Conservation (phyloP, 2,113 vertebrate genomes). For the Mellivora capensis region DNA sequence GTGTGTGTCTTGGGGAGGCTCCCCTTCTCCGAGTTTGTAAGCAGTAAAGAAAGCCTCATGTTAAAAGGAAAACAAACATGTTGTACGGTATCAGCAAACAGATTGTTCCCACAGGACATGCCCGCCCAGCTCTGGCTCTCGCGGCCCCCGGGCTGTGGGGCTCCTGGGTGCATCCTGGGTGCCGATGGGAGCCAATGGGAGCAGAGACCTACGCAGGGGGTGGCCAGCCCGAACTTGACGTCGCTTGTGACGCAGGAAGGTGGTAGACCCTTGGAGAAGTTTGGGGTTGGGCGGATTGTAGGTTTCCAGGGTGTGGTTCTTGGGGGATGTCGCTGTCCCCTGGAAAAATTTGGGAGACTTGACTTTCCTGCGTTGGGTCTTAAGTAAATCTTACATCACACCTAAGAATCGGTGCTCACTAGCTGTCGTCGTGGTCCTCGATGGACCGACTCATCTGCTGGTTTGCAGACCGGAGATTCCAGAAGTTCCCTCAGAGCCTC, state of each 20-base stretch:
- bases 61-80: background rate
- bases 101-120: background rate
- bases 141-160: background rate
- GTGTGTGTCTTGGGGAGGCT: background rate
- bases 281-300: background rate
- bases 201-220: background rate
- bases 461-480: background rate
- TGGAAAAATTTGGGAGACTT: background rate
- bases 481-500: background rate
- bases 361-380: background rate
- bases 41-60: background rate
- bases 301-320: background rate
- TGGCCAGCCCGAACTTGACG: accelerated
- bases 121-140: background rate
- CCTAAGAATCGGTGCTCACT: background rate
- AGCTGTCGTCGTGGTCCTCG: accelerated
- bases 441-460: background rate
- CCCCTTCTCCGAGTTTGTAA: accelerated
- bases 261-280: background rate
- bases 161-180: background rate
- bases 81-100: background rate
- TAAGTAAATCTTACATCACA: background rate
- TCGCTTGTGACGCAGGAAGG: background rate
- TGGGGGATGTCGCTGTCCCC: background rate
- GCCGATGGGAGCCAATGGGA: background rate